Evolutionary conservation across 2,888 invertebrate genomes (phyloP).

Genomic region (Proisotoma minuta): DNA sequence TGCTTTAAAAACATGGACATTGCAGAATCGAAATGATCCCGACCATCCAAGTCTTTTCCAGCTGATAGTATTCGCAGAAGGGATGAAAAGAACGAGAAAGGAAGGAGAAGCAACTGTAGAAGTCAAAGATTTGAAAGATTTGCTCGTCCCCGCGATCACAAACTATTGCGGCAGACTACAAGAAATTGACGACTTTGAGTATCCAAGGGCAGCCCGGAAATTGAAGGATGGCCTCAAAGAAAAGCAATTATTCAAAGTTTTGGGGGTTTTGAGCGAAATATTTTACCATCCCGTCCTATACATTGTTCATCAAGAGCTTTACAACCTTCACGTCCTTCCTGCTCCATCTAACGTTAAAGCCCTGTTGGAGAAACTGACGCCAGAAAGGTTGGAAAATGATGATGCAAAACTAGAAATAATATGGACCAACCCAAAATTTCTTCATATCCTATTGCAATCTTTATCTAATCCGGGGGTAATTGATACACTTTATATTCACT

Average conservation of each 20-base stretch:
- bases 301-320: conserved; percentile 9
- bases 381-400: not conserved
- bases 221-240: not conserved
- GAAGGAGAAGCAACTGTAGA: not conserved
- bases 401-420: not conserved
- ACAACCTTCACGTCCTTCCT: not conserved
- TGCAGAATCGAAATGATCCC: not conserved
- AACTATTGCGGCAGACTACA: not conserved
- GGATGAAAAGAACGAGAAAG: not conserved
- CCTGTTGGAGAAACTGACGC: not conserved
- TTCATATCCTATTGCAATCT: conserved; percentile 2
- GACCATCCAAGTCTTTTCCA: not conserved
- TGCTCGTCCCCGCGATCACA: not conserved
- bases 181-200: not conserved
- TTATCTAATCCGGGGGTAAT: not conserved
- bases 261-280: conserved; percentile 6
- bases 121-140: not conserved
- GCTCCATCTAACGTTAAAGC: not conserved
- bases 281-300: not conserved
- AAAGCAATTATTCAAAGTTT: conserved; percentile 1
- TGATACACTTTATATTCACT: not conserved
- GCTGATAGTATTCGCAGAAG: not conserved
- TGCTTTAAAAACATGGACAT: not conserved
- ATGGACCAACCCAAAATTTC: conserved; percentile 11
- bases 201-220: not conserved